These are phyloP conservation scores for Balaeniceps rex DNA, from an alignment of 2,113 vertebrate genomes.

Conservation along the genomic window DNA sequence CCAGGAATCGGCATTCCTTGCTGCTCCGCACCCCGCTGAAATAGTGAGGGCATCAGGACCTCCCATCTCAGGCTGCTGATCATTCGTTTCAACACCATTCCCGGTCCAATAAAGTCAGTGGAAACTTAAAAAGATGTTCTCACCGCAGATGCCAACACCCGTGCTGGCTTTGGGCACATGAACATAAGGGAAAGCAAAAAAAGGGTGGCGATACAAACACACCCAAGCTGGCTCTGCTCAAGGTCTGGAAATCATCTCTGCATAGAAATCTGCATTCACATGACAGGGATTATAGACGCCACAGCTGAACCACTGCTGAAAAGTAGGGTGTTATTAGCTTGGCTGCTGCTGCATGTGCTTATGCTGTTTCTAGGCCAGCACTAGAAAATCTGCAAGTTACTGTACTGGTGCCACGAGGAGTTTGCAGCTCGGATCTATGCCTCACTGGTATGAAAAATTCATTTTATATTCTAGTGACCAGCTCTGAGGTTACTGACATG, in stretches of 20 bases:
- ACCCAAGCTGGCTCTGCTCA: slow-evolving; percentile 1
- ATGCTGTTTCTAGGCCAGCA: slow-evolving; percentile 42
- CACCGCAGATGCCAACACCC: background rate
- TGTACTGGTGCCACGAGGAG: background rate
- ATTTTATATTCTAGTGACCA: background rate
- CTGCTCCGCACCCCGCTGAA: background rate
- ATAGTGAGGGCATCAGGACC: background rate
- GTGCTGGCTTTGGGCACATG: background rate
- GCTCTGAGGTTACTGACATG: background rate
- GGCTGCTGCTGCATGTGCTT: slow-evolving; percentile 32
- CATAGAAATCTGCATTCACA: slow-evolving; percentile 30
- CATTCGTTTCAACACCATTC: background rate
- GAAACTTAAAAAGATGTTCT: background rate
- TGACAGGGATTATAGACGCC: slow-evolving; percentile 31
- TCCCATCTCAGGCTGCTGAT: background rate
- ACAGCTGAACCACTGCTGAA: slow-evolving; percentile 40
- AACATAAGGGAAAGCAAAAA: background rate
- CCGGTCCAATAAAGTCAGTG: background rate
- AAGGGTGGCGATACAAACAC: background rate
- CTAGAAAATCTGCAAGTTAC: slow-evolving; percentile 21
- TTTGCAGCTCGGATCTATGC: background rate
- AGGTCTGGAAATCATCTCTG: slow-evolving; percentile 36
- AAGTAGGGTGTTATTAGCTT: slow-evolving; percentile 48
- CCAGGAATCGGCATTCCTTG: background rate
- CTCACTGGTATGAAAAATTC: background rate